These are phyloP conservation scores for Chiloscyllium punctatum DNA, from an alignment of 2,797 vertebrate genomes.

Conservation along the genomic window DNA sequence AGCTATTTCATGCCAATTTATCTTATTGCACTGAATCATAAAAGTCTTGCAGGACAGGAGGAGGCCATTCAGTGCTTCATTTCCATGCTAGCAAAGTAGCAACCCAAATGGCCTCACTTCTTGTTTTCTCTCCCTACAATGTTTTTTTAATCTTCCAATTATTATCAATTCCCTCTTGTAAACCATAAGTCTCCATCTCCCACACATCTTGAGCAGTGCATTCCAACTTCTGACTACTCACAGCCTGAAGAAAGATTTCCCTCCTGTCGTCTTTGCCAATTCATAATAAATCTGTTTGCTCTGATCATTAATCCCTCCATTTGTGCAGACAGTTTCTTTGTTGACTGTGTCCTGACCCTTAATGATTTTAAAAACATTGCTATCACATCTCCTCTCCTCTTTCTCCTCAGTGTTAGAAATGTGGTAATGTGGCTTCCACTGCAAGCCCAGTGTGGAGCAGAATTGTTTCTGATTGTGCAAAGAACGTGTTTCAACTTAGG, in stretches of 20 bases:
- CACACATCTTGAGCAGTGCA: no score
- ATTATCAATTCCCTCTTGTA: no score
- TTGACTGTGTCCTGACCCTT: not conserved
- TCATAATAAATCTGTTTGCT: not conserved
- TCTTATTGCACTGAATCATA: not conserved
- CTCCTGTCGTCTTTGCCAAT: not conserved
- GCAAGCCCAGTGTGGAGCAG: no score
- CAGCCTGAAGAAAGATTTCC: no score
- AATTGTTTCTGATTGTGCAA: not conserved
- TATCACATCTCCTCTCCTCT: not conserved
- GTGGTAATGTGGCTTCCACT: not conserved
- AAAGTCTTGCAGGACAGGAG: not conserved
- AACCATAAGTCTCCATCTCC: no score
- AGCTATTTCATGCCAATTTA: constrained; percentile 42
- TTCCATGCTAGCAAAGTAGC: not conserved
- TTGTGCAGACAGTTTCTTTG: not conserved
- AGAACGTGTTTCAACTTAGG: no score
- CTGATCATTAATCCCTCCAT: not conserved
- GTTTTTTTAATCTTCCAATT: no score
- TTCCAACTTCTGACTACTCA: no score
- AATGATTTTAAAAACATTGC: not conserved
- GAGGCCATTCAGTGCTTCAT: not conserved
- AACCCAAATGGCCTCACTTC: no score
- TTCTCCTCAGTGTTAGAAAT: not conserved
- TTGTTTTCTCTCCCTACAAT: no score